These are phyloP conservation scores for Pipra filicauda DNA, from an alignment of 2,113 vertebrate species.

Conservation along the genomic window DNA sequence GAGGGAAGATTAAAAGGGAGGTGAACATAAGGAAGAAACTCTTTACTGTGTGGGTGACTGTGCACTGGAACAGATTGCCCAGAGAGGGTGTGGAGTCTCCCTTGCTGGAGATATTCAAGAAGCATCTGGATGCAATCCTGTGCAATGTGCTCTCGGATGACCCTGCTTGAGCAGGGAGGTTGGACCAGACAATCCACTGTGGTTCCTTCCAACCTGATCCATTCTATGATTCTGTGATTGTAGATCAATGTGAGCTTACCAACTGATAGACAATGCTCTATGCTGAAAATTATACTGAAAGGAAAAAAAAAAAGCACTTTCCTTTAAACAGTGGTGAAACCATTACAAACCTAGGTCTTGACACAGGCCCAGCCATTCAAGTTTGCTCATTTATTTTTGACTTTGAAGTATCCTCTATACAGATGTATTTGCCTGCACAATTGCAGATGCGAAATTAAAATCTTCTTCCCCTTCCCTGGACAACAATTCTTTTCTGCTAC, in stretches of 20 bases:
- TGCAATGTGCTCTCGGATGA: not conserved
- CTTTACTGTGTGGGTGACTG: fast-evolving
- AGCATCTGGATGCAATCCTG: not conserved
- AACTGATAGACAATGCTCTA: not conserved
- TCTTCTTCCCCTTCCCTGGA: not conserved
- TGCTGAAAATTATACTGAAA: not conserved
- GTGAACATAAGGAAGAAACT: not conserved
- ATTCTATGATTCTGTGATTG: not conserved
- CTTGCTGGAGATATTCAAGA: not conserved
- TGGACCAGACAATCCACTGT: not conserved
- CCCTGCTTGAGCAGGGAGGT: not conserved
- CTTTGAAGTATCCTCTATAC: constrained; percentile 38
- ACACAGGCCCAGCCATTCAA: not conserved
- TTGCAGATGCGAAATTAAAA: constrained; percentile 23
- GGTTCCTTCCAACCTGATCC: not conserved
- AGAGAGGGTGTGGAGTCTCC: not conserved
- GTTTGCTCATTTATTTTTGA: not conserved
- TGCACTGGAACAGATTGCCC: too few relatives aligned
- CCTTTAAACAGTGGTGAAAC: not conserved
- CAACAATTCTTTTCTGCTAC: not conserved
- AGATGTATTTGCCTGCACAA: constrained; percentile 42
- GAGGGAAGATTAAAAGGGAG: not conserved
- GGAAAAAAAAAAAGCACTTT: not conserved
- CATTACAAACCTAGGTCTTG: not conserved
- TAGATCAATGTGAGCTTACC: not conserved